Base-by-base conservation (phyloP, 2,113 vertebrate genomes). In the Hystrix cristata region DNA sequence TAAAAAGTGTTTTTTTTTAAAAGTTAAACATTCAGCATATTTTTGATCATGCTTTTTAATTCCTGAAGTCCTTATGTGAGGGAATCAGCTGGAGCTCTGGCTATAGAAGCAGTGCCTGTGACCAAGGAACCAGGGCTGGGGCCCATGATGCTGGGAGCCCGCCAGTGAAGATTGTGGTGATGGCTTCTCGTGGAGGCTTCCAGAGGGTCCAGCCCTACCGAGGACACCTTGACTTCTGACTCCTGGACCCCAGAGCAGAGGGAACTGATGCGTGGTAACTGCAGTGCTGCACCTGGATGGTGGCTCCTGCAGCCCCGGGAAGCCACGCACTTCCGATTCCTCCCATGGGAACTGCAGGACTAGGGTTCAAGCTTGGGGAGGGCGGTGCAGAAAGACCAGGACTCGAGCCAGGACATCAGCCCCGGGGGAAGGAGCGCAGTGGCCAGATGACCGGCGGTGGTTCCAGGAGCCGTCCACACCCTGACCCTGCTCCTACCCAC, bases 121-220 rank as follows among this genome's bases (percentile, higher is more conserved):
- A 43, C n/a, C 31, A 64, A 57, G 65, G 27, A 7, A 0, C 18
- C 3, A 27, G 38, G 72, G 21, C 72, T 14, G 51, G 43, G 48
- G 29, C 18, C 12, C 9, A 18, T 65, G 46, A 64, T n/a, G 9
- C 14, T 38, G 38, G 7, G 43, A 3, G 27, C 23, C 43, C 29
- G 3, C 5, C 3, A 48, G 7, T 5, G 7, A 53, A 21, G 53
- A 8, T 9, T 7, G 34, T 0, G 10, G 55, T 27, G 9, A 7
- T 11, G 21, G 53, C 9, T 80, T 34, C 69, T 7, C 2, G 11
- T 29, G 11, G 48, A n/a, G 14, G 62, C 34, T 16, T 16, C 76
- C 1, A 2, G 1, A 43, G 21, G 5, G 71, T 7, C 1, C 12
- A 2, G 29, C 10, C 11, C 4, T 13, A 46, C 2, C 6, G 27